Percentiles rank a stretch among this genome's conserved stretches.
These are phyloP conservation scores for Amphiprion percula DNA, from an alignment of 2,113 vertebrate species.

Conservation along the genomic window DNA sequence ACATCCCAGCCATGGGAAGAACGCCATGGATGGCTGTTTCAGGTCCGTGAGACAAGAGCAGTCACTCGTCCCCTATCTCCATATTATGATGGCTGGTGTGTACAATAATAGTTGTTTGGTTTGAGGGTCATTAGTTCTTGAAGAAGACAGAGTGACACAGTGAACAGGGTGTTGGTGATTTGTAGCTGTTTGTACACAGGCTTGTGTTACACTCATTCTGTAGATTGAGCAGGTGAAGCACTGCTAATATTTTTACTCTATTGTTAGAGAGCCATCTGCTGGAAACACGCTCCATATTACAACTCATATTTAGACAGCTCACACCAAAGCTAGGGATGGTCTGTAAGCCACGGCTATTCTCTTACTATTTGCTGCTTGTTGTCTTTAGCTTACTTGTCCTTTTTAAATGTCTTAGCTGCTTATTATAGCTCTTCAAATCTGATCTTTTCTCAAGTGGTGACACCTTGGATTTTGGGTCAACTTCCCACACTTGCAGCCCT, in stretches of 20 bases:
- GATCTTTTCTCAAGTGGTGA: not conserved
- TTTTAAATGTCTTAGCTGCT: too few relatives aligned
- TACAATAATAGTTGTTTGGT: conserved; percentile 5
- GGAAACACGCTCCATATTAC: conserved; percentile 46
- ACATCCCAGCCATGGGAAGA: conserved; percentile 38
- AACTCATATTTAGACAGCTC: not conserved
- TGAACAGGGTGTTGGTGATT: conserved; percentile 5
- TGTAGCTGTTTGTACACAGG: not conserved
- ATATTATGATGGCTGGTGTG: not conserved
- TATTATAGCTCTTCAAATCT: too few relatives aligned
- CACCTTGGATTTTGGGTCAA: not conserved
- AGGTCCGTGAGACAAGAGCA: conserved; percentile 10
- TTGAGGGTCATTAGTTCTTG: not conserved
- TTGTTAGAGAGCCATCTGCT: conserved; percentile 75
- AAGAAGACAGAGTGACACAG: not conserved
- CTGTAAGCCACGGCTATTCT: not conserved
- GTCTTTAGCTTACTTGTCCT: too few relatives aligned
- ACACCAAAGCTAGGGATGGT: not conserved
- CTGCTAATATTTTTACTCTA: conserved; percentile 16
- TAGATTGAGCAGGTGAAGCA: not conserved
- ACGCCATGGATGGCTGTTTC: not conserved
- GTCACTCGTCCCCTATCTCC: not conserved
- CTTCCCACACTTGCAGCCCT: conserved; percentile 15
- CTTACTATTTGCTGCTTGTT: too few relatives aligned
- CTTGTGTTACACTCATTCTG: not conserved